Evolutionary conservation across 2,888 invertebrate genomes (phyloP), one percentile per base, ranked within the genome.

Genomic region (Drosophila gaucha): DNA sequence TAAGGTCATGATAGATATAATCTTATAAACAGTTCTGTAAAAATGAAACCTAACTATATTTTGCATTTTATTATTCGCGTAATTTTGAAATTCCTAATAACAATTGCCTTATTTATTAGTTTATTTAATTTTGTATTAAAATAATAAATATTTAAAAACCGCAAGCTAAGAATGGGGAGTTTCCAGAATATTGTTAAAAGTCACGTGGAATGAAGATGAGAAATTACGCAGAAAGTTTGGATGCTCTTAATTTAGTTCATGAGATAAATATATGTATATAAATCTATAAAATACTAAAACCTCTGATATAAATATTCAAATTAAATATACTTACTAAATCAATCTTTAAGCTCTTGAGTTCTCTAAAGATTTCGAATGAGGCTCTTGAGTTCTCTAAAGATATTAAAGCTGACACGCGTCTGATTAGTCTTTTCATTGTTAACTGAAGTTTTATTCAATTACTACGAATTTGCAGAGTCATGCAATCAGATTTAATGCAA

Each of bases 391-490:
- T 16, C 24, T 26, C 26, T 12, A 6, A 14, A 24, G 20, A 10
- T 14, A 28, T 20, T 16, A 10, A 35, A 6, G 5, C 22, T 35
- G 2, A 28, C 31, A 20, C 6, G 22, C 14, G 2, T 31, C 10
- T 8, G 18, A 8, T 49, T n/a, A 39, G 6, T 35, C 35, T 14
- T 28, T n/a, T 24, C 12, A 2, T 49, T 22, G 6, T 18, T 9
- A 20, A 36, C 10, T 24, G 6, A 28, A 14, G 30, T 26, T 50
- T n/a, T 31, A 16, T 49, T 44, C 38, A 41, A 54, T 41, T 43
- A 35, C 14, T 31, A 28, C 20, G 1, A 39, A 51, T 14, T 1
- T 51, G 51, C 51, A 12, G 22, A 22, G 44, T 68, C 71, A 71
- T 46, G 46, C 36, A 18, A 18, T 50, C 30, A 28, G 38, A 50